These are phyloP conservation scores for Ophiodon elongatus DNA, from an alignment of 2,113 vertebrate species.

Conservation along the genomic window DNA sequence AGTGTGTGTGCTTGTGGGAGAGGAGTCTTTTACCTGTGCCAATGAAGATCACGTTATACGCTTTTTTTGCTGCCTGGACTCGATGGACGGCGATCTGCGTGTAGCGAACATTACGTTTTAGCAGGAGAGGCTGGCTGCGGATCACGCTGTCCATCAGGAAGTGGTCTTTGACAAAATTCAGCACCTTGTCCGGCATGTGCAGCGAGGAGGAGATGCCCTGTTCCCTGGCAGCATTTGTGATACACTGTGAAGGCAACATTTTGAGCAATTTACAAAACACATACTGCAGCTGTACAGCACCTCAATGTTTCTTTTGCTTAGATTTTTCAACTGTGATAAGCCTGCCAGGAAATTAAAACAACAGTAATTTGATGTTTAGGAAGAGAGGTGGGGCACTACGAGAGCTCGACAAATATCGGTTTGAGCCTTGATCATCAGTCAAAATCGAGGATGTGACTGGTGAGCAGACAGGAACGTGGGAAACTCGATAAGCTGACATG, in stretches of 20 bases:
- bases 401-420: constrained; percentile 26
- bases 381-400: background rate
- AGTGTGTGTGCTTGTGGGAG: background rate
- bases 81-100: constrained; percentile 90
- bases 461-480: constrained; percentile 22
- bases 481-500: background rate
- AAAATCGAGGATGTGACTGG: constrained; percentile 26
- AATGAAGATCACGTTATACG: constrained; percentile 92
- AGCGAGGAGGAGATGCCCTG: constrained; percentile 91
- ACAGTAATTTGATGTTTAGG: constrained; percentile 19
- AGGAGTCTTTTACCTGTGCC: constrained; percentile 87
- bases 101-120: constrained; percentile 90
- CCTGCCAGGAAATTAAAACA: constrained; percentile 55
- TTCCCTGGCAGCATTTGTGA: constrained; percentile 87
- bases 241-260: constrained; percentile 85
- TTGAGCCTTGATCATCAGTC: constrained; percentile 28
- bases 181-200: constrained; percentile 95
- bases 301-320: background rate
- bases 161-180: constrained; percentile 98
- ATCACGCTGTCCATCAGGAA: constrained; percentile 95
- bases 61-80: constrained; percentile 68
- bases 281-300: background rate
- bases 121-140: constrained; percentile 89
- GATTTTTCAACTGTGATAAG: constrained; percentile 30
- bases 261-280: constrained; percentile 4